A percentile compares a stretch with the other conserved stretches of the same genome.
Conservation (phyloP, 2,113 vertebrate genomes). For the Gobiocypris rarus region DNA sequence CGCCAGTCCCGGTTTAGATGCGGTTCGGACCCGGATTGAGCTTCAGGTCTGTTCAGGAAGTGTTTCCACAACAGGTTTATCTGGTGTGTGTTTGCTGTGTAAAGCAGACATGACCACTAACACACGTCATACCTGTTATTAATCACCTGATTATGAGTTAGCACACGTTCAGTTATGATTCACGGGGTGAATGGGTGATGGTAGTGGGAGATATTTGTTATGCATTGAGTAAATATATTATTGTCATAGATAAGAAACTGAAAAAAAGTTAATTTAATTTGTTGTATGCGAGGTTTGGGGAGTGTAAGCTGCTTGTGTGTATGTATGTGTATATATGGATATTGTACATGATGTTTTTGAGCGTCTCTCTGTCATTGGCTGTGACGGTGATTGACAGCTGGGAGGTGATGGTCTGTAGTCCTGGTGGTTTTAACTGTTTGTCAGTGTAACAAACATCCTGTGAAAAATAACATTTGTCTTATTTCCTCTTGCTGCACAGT, state of each 20-base stretch:
- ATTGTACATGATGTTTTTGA: constrained; percentile 75
- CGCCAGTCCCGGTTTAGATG: background rate
- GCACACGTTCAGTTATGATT: too few relatives aligned
- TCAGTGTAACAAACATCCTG: constrained; percentile 5
- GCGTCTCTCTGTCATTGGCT: constrained; percentile 61
- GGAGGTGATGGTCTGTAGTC: constrained; percentile 10
- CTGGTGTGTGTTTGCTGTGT: constrained; percentile 21
- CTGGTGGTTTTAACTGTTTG: constrained; percentile 1
- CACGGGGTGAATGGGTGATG: background rate
- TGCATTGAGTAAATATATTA: background rate
- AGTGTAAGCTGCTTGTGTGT: constrained; percentile 42
- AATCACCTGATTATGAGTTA: background rate
- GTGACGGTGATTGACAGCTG: constrained; percentile 9
- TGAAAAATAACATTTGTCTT: background rate
- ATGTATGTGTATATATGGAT: constrained; percentile 72
- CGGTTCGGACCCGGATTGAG: background rate
- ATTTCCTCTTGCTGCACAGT: background rate
- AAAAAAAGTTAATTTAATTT: background rate
- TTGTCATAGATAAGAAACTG: background rate
- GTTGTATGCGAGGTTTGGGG: background rate
- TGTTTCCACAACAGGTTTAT: constrained; percentile 27
- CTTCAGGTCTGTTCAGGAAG: constrained; percentile 7
- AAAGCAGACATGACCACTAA: background rate
- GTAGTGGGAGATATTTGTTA: background rate
- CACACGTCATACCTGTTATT: background rate